Evolutionary conservation across 2,888 invertebrate species (phyloP), one percentile per base, ranked within the genome.

Genomic region (Diarsia brunnea): DNA sequence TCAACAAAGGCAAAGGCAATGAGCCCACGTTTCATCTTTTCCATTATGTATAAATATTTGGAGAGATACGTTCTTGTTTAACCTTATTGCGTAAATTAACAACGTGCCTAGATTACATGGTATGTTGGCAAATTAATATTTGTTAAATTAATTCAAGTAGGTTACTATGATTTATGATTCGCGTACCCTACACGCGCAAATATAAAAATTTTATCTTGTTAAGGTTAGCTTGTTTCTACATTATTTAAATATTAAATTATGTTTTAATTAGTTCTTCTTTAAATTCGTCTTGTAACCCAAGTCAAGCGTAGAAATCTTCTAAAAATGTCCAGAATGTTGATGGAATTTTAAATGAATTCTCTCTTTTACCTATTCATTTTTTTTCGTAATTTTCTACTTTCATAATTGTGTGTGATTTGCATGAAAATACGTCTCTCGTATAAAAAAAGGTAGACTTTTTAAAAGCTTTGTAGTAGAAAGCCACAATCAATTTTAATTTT

Each of bases 1-100:
- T 95, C 95, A 94, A 93, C 93, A 93, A 94, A 93, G 91, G 92
- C 93, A 93, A 94, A 93, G 91, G 92, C 92, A 90, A 90, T 89
- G 90, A 91, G 92, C 90, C 91, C 91, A 92, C 93, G 92, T 93
- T 94, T 94, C 93, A 95, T 93, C 93, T 93, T 93, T 92, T 92
- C 91, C 91, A 92, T 93, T 92, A 91, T 87, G 87, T 91, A 93
- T 93, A 92, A 92, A 93, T 93, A 94, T 92, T 93, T 92, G 89
- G 90, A 88, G 88, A 89, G 89, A 90, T 90, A 88, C 88, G 87
- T 84, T 87, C 90, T 88, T 90, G 89, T 92, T 91, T 92, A 92
- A 93, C 91, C 90, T 92, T 90, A 92, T 93, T 92, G 89, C 88
- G 87, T 89, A 91, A 92, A 92, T 92, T 93, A 93, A 92, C 91